Evolutionary conservation across 1,140 invertebrate genomes (phyloP).

Genomic region (Pseudomyrmex concolor): DNA sequence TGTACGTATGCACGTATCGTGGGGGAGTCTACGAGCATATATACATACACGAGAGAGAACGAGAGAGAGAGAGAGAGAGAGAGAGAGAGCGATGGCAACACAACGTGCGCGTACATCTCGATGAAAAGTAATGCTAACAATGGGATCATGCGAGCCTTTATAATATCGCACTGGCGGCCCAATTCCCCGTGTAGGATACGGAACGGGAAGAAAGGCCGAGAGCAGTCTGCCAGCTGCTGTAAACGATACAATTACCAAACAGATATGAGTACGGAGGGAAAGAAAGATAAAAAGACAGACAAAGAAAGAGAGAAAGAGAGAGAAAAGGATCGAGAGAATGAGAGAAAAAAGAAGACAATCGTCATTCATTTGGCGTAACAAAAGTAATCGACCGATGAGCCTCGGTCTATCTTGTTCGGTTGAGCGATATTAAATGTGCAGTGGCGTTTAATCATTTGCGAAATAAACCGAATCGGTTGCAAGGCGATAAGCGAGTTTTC

Average conservation of each 20-base stretch:
- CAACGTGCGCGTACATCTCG: conserved; percentile 40
- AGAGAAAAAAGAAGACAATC: conserved; percentile 58
- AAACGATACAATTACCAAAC: conserved; percentile 77
- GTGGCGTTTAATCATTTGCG: too few species aligned
- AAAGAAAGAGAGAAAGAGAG: neutral
- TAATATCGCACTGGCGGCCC: conserved; percentile 74
- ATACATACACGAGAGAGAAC: neutral
- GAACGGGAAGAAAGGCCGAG: conserved; percentile 65
- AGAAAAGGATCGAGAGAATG: neutral
- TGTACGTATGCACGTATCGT: conserved; percentile 12
- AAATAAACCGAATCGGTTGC: too few species aligned
- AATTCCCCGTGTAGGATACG: conserved; percentile 52
- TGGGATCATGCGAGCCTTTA: conserved; percentile 79
- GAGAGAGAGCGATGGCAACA: neutral
- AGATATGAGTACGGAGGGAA: conserved; percentile 43
- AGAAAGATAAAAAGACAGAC: conserved; percentile 35
- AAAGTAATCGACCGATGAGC: conserved; percentile 45
- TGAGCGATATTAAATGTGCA: too few species aligned
- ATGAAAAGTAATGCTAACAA: conserved; percentile 78
- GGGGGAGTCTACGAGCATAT: conserved; percentile 34
- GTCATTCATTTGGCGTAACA: conserved; percentile 49
- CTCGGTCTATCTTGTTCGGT: neutral
- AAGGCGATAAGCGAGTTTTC: neutral
- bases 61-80: too few species aligned
- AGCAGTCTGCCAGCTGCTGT: conserved; percentile 75